Conservation (phyloP, 2,888 invertebrate genomes). For the Acleris literana region DNA sequence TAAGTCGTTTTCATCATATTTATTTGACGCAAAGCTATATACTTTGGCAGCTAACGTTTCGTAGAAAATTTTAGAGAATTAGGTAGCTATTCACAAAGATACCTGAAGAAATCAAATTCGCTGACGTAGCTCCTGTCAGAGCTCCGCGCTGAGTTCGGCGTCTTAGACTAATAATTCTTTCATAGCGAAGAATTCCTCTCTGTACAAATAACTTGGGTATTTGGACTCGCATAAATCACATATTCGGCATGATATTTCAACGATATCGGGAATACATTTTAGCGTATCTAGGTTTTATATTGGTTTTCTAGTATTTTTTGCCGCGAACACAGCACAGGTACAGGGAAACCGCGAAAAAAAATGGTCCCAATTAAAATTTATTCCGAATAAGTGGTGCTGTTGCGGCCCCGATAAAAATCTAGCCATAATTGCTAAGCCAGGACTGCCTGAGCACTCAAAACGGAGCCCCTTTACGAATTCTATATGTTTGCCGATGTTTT, state of each 20-base stretch:
- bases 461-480: conserved; percentile 43
- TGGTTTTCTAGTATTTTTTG: conserved; percentile 1
- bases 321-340: conserved; percentile 18
- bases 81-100: conserved; percentile 7
- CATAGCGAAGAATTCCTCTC: conserved; percentile 16
- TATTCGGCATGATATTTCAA: conserved; percentile 20
- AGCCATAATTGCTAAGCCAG: conserved; percentile 56
- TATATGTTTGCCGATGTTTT: conserved; percentile 45
- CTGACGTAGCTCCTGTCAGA: conserved; percentile 22
- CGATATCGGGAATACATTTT: conserved; percentile 30
- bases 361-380: conserved; percentile 75
- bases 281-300: conserved; percentile 9
- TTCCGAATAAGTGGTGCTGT: conserved; percentile 54
- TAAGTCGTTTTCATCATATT: too few species aligned
- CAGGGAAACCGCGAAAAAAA: conserved; percentile 55
- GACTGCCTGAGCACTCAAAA: conserved; percentile 41
- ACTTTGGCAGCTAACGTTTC: background rate
- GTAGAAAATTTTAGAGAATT: conserved; percentile 4
- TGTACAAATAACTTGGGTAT: conserved; percentile 28
- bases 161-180: conserved; percentile 29
- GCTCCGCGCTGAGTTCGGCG: conserved; percentile 7
- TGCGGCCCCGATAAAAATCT: conserved; percentile 50
- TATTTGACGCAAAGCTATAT: background rate
- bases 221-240: conserved; percentile 28
- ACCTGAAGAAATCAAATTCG: conserved; percentile 17